Percentiles rank a stretch among this genome's conserved stretches.
phyloP scores from a whole-genome alignment of 2,888 invertebrate species.

The Papilio protenor region DNA sequence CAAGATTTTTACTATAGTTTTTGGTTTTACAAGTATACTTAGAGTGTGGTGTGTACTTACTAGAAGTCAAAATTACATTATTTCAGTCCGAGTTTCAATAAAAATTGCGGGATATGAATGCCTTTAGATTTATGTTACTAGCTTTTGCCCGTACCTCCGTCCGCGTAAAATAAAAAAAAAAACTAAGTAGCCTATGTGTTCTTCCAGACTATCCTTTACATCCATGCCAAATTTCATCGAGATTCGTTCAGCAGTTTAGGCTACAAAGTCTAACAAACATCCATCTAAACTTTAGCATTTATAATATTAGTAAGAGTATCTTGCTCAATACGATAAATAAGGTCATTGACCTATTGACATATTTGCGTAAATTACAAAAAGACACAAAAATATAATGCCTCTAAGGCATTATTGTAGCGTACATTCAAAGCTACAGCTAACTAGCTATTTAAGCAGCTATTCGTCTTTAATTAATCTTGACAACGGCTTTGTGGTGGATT shows the following conservation, averaged over 20 bases:
- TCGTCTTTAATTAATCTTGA: slow-evolving; percentile 81
- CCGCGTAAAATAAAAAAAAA: too few relatives aligned
- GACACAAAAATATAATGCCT: neutral
- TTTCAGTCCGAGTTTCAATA: too few relatives aligned
- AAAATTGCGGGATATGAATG: too few relatives aligned
- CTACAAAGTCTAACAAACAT: neutral
- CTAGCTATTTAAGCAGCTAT: slow-evolving; percentile 80
- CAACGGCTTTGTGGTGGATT: slow-evolving; percentile 69
- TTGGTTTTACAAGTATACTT: neutral
- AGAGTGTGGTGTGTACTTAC: too few relatives aligned
- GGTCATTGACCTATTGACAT: slow-evolving; percentile 29
- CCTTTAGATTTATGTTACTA: too few relatives aligned
- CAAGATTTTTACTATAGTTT: neutral
- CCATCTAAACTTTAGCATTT: neutral
- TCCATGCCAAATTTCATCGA: too few relatives aligned
- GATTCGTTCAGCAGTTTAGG: too few relatives aligned
- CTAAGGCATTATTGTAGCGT: slow-evolving; percentile 6
- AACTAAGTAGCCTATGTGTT: too few relatives aligned
- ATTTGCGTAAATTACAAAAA: slow-evolving; percentile 43
- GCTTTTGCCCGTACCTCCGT: too few relatives aligned
- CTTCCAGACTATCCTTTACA: too few relatives aligned
- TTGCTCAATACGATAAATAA: neutral
- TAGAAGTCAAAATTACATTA: too few relatives aligned
- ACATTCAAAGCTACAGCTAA: slow-evolving; percentile 71
- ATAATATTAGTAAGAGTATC: too few relatives aligned